Percentiles rank a stretch among this genome's conserved stretches.
phyloP scores from a whole-genome alignment of 1,140 invertebrate species.

The Heliconius melpomene region DNA sequence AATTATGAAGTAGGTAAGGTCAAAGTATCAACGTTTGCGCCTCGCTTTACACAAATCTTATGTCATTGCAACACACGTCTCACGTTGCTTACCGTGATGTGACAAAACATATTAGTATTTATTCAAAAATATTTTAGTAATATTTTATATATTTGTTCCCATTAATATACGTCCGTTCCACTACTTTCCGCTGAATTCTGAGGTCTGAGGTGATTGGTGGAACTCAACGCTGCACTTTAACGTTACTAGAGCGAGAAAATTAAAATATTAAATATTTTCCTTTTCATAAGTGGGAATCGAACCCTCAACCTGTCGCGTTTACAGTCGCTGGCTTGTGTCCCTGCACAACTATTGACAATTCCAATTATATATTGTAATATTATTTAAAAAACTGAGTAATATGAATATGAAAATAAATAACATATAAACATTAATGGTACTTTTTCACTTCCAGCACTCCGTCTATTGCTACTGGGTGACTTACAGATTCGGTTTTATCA shows the following conservation, averaged over 20 bases:
- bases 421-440: slow-evolving; percentile 40
- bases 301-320: no score
- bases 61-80: slow-evolving; percentile 59
- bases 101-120: slow-evolving; percentile 38
- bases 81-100: slow-evolving; percentile 45
- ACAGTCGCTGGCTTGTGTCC: no score
- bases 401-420: background rate
- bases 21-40: slow-evolving; percentile 67
- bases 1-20: slow-evolving; percentile 56
- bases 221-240: no score
- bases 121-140: slow-evolving; percentile 3
- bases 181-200: no score
- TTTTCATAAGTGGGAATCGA: no score
- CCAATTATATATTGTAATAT: no score
- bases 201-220: no score
- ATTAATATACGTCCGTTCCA: no score
- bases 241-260: no score
- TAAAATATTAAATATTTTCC: no score
- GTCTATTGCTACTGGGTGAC: slow-evolving; percentile 52
- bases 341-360: no score
- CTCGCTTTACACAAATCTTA: slow-evolving; percentile 47
- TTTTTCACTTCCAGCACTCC: slow-evolving; percentile 56
- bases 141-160: no score
- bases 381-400: background rate
- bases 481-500: slow-evolving; percentile 22